phyloP scores from a whole-genome alignment of 2,797 vertebrate genomes.

The Brachymystax lenok region DNA sequence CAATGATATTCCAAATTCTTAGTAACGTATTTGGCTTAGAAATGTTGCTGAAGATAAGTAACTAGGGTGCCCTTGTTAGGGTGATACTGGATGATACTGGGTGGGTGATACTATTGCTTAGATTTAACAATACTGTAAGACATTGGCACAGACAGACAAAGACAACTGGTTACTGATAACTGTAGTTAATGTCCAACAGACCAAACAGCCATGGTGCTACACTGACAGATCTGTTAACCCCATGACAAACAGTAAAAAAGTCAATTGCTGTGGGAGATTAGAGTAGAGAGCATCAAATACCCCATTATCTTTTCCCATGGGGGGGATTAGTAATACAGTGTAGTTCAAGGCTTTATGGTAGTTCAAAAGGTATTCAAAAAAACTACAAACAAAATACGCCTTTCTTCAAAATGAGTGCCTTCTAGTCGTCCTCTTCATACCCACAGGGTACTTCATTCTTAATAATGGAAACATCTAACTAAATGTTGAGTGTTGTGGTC shows the following conservation, averaged over 20 bases:
- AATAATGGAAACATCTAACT: not conserved
- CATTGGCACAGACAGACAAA: conserved; percentile 21
- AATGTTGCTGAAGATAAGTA: not conserved
- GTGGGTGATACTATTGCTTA: not conserved
- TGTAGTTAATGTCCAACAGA: conserved; percentile 62
- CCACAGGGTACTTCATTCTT: not conserved
- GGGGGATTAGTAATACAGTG: not conserved
- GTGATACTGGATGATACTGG: not conserved
- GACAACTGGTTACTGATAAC: conserved; percentile 54
- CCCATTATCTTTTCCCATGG: not conserved
- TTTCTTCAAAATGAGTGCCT: not conserved
- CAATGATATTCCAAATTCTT: not conserved
- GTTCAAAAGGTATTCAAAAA: no score
- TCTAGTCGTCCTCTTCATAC: not conserved
- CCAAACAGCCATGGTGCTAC: conserved; percentile 32
- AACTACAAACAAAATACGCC: no score
- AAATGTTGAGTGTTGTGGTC: not conserved
- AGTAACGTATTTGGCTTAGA: not conserved
- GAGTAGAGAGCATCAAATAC: conserved; percentile 3
- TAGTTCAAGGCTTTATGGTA: not conserved
- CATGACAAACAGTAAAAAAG: conserved; percentile 11
- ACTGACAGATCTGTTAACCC: conserved; percentile 40
- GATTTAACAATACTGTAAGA: conserved; percentile 3
- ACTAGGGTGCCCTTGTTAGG: not conserved
- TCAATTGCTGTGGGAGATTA: not conserved